A percentile compares a stretch with the other conserved stretches of the same genome.
phyloP scores from a whole-genome alignment of 2,888 invertebrate genomes.

The Himalopsyche tibetana region DNA sequence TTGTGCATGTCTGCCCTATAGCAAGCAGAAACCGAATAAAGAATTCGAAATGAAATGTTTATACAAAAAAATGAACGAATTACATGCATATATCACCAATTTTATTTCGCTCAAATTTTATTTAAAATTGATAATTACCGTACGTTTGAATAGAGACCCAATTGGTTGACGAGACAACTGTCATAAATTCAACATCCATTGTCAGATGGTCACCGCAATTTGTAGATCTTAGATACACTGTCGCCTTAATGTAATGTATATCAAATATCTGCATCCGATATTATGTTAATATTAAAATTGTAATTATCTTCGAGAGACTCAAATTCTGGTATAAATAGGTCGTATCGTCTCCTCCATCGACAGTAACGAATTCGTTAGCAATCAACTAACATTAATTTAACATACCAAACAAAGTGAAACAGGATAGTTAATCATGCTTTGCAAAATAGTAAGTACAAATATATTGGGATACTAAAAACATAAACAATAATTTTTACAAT shows the following conservation, averaged over 20 bases:
- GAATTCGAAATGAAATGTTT: too few species aligned
- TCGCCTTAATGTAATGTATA: conserved; percentile 18
- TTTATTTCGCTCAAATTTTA: too few species aligned
- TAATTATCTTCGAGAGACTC: neutral
- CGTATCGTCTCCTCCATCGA: neutral
- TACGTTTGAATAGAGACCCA: too few species aligned
- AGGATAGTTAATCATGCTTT: neutral
- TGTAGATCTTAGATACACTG: neutral
- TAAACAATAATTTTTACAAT: too few species aligned
- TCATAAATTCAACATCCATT: too few species aligned
- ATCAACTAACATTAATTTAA: neutral
- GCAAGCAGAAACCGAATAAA: too few species aligned
- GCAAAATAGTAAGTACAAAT: neutral
- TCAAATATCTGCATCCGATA: conserved; percentile 27
- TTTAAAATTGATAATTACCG: too few species aligned
- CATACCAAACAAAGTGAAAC: neutral
- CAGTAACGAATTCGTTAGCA: conserved; percentile 26
- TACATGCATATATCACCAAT: too few species aligned
- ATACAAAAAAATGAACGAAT: too few species aligned
- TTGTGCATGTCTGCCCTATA: too few species aligned
- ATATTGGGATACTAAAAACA: neutral
- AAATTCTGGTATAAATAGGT: conserved; percentile 28
- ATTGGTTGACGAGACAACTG: too few species aligned
- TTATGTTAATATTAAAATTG: conserved; percentile 12
- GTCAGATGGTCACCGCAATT: conserved; percentile 1